Evolutionary conservation across 2,113 vertebrate species (phyloP), one percentile per base, ranked within the genome.

Genomic region (Urocolius indicus): DNA sequence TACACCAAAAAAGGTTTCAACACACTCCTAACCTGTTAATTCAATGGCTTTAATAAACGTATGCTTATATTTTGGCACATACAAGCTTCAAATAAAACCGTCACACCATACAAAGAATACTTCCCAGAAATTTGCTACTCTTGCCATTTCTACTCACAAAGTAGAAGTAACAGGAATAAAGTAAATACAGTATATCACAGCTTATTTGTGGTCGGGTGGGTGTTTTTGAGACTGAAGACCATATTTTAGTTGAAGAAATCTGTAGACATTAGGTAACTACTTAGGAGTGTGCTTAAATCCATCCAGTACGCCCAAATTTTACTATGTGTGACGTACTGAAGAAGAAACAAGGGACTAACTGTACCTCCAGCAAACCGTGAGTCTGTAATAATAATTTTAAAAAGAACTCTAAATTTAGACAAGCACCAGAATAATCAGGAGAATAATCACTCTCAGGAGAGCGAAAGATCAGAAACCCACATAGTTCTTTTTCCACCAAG

Each of bases 301-400:
- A 59, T 38, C 10, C 66, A 49, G 34, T 8, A 58, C 61, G 2
- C 29, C 16, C 57, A 4, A 16, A 71, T 72, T 87, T 71, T 58
- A 78, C n/a, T n/a, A 59, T 5, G 1, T n/a, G 16, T 0, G 3
- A n/a, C 16, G 34, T 5, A 45, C 3, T 57, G 41, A 59, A 59
- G 27, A 83, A 68, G 14, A 74, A 71, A 52, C 14, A 29, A 67
- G 1, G 2, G 38, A 18, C 16, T 59, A 74, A 63, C 24, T 55
- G 36, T 22, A 69, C n/a, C 41, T 79, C 5, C 13, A 67, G 32
- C 65, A 87, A 81, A 49, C 19, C 59, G 43, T 11, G 34, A 82
- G 6, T 32, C 6, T 0, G 57, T 5, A 18, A 19, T 10, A 13
- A n/a, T 41, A 41, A 41, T 41, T 41, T 41, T 41, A 77, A 36